Evolutionary conservation across 2,797 vertebrate species (phyloP).

Genomic region (Gallinago nigripennis): DNA sequence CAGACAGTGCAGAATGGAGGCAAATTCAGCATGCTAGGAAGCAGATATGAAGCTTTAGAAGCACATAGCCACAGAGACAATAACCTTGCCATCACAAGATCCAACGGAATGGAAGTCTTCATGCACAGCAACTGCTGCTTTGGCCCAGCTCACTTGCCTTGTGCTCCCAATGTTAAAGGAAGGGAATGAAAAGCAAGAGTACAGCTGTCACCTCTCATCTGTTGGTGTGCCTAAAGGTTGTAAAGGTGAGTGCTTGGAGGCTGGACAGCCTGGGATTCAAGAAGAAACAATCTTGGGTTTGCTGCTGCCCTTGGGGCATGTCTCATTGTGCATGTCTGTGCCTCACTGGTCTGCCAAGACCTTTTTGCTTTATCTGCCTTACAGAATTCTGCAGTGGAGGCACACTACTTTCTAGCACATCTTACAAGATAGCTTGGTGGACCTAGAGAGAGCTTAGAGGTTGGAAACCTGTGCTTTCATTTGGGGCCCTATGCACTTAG

Average conservation of each 20-base stretch:
- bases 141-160: background rate
- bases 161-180: background rate
- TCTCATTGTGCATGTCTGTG: background rate
- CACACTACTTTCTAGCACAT: background rate
- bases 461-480: background rate
- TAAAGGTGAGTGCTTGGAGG: conserved; percentile 19
- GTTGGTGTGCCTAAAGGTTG: background rate
- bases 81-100: background rate
- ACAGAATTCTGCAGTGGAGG: background rate
- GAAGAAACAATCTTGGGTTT: background rate
- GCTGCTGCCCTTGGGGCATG: background rate
- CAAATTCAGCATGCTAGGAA: background rate
- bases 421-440: background rate
- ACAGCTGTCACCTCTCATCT: conserved; percentile 28
- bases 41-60: background rate
- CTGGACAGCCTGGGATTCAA: conserved; percentile 24
- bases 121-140: background rate
- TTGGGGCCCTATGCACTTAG: background rate
- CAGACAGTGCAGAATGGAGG: background rate
- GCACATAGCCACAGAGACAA: background rate
- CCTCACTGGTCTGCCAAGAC: background rate
- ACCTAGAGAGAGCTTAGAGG: background rate
- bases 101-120: background rate
- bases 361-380: background rate
- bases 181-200: background rate